These are phyloP conservation scores for Sinella curviseta DNA, from an alignment of 1,140 invertebrate genomes.

Conservation along the genomic window DNA sequence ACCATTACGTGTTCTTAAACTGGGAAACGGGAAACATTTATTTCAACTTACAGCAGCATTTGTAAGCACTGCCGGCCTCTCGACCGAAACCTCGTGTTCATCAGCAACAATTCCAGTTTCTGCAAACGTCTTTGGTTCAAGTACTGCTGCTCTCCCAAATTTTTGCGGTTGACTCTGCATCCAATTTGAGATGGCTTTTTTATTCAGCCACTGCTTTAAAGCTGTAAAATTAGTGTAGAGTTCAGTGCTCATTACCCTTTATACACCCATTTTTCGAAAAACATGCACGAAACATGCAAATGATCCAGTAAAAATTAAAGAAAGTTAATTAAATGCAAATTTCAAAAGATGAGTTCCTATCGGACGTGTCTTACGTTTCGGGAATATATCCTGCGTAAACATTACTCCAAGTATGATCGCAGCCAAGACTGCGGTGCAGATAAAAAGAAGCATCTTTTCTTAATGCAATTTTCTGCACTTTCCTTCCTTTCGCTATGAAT, in stretches of 20 bases:
- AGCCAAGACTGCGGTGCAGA: slow-evolving; percentile 27
- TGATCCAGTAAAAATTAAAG: too few relatives aligned
- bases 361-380: slow-evolving; percentile 40
- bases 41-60: neutral
- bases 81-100: slow-evolving; percentile 23
- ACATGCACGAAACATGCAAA: too few relatives aligned
- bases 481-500: too few relatives aligned
- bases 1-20: too few relatives aligned
- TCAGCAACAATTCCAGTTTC: slow-evolving; percentile 27
- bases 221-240: slow-evolving; percentile 26
- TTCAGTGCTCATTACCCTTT: neutral
- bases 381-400: slow-evolving; percentile 38
- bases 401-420: slow-evolving; percentile 32
- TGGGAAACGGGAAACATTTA: too few relatives aligned
- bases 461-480: too few relatives aligned
- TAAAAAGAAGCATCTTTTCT: slow-evolving; percentile 10
- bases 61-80: neutral
- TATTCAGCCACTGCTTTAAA: slow-evolving; percentile 29
- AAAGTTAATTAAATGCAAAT: too few relatives aligned
- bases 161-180: slow-evolving; percentile 12
- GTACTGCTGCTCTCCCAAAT: neutral
- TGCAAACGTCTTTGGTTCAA: slow-evolving; percentile 15
- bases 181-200: slow-evolving; percentile 38
- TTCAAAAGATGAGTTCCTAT: too few relatives aligned
- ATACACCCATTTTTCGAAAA: neutral